A percentile compares a stretch with the other conserved stretches of the same genome.
Conservation (phyloP, 2,888 invertebrate genomes). For the Callyntrura sp. region DNA sequence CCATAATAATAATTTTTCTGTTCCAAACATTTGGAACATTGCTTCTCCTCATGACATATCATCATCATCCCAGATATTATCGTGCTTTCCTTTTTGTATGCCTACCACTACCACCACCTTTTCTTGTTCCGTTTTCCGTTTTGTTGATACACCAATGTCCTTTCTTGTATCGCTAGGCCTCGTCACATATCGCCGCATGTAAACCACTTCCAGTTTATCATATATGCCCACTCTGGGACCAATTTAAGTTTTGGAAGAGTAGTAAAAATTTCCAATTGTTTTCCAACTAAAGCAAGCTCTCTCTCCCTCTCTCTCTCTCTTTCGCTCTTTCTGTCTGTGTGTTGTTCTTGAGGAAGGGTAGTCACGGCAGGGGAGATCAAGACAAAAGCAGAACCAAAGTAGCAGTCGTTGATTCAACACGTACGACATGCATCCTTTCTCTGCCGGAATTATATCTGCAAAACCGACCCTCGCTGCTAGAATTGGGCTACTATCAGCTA, state of each 20-base stretch:
- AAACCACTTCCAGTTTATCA: conserved; percentile 9
- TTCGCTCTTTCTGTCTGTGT: no score
- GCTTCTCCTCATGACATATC: background rate
- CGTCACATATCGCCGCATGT: background rate
- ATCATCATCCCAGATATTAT: background rate
- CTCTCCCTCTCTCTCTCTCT: no score
- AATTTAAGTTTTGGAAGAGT: conserved; percentile 27
- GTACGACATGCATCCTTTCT: conserved; percentile 26
- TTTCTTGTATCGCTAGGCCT: background rate
- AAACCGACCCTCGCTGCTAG: no score
- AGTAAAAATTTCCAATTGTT: conserved; percentile 40
- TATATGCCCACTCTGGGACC: conserved; percentile 25
- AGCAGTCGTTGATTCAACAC: conserved; percentile 45
- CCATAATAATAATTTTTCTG: conserved; percentile 5
- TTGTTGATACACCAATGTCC: background rate
- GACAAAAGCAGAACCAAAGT: conserved; percentile 44
- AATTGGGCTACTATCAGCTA: background rate
- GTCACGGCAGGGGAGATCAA: conserved; percentile 25
- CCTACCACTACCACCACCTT: background rate
- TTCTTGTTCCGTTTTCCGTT: background rate
- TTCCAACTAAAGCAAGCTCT: no score
- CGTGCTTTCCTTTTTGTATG: background rate
- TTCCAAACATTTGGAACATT: background rate
- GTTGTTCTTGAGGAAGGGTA: conserved; percentile 3
- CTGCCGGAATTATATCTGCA: background rate